Evolutionary conservation across 2,797 vertebrate genomes (phyloP).

Genomic region (Bucorvus abyssinicus): DNA sequence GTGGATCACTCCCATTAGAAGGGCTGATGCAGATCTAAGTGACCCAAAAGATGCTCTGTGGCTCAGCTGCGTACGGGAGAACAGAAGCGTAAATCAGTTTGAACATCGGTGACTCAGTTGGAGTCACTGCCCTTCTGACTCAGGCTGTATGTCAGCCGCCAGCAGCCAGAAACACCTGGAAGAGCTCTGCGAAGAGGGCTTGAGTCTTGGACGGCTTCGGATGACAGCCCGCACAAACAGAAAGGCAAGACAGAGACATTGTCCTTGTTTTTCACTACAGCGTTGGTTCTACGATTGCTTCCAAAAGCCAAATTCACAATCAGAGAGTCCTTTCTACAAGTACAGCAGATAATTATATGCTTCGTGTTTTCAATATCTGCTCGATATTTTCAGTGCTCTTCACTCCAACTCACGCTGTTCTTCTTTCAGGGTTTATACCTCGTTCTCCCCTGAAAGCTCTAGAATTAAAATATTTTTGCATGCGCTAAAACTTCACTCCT

Average conservation of each 20-base stretch:
- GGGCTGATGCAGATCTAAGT: slow-evolving; percentile 23
- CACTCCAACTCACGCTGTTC: neutral
- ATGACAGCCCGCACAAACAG: slow-evolving; percentile 45
- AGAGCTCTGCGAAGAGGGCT: slow-evolving; percentile 23
- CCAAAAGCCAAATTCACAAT: slow-evolving; percentile 31
- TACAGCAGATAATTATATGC: neutral
- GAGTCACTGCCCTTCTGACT: slow-evolving; percentile 25
- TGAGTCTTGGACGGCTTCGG: slow-evolving; percentile 60
- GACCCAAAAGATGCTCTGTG: slow-evolving; percentile 27
- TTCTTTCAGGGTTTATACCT: neutral
- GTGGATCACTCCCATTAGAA: slow-evolving; percentile 23
- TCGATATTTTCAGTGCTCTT: slow-evolving; percentile 26
- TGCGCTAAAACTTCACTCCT: neutral
- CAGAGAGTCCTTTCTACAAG: neutral
- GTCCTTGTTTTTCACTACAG: slow-evolving; percentile 32
- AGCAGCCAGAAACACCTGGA: slow-evolving; percentile 52
- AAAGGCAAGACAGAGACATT: slow-evolving; percentile 43
- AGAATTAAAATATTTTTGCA: neutral
- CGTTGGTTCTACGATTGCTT: neutral
- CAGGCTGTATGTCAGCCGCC: neutral
- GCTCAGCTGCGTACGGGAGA: slow-evolving; percentile 11
- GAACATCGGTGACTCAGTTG: neutral
- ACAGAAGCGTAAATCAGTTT: neutral
- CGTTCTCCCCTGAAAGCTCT: neutral
- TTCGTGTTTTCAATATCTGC: neutral